A percentile compares a stretch with the other conserved stretches of the same genome.
Conservation (phyloP, 2,113 vertebrate species). For the Cromileptes altivelis region DNA sequence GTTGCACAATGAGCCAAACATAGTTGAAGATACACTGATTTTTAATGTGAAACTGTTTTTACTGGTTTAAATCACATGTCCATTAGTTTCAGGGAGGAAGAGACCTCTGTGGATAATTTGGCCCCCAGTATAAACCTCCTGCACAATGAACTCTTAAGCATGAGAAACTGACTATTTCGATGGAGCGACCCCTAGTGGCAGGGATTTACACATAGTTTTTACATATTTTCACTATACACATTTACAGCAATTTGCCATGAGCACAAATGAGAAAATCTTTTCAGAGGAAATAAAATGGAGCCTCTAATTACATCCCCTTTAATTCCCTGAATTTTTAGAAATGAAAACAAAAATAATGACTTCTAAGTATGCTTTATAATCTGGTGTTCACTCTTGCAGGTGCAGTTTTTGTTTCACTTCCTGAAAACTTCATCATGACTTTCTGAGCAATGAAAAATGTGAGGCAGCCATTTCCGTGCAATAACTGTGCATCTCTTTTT, state of each 20-base stretch:
- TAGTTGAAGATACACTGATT: no score
- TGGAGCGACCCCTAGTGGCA: no score
- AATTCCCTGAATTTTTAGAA: neutral
- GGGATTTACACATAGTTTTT: accelerated
- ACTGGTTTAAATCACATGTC: no score
- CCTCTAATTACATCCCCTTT: neutral
- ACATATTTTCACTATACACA: neutral
- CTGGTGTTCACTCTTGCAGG: neutral
- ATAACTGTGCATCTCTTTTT: conserved; percentile 4
- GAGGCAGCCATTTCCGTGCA: neutral
- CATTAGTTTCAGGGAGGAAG: no score
- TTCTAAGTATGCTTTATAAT: neutral
- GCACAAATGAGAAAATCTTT: neutral
- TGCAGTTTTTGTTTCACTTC: neutral
- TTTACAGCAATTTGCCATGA: neutral
- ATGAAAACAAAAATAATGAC: neutral
- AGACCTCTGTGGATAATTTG: no score
- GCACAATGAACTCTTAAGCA: no score
- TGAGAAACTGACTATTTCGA: no score
- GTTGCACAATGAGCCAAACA: no score
- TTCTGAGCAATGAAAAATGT: neutral
- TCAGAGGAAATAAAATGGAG: neutral
- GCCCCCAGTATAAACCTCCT: no score
- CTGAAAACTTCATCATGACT: neutral
- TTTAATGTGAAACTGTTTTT: no score